Evolutionary conservation across 2,888 invertebrate genomes (phyloP).

Genomic region (Ophraella communa): DNA sequence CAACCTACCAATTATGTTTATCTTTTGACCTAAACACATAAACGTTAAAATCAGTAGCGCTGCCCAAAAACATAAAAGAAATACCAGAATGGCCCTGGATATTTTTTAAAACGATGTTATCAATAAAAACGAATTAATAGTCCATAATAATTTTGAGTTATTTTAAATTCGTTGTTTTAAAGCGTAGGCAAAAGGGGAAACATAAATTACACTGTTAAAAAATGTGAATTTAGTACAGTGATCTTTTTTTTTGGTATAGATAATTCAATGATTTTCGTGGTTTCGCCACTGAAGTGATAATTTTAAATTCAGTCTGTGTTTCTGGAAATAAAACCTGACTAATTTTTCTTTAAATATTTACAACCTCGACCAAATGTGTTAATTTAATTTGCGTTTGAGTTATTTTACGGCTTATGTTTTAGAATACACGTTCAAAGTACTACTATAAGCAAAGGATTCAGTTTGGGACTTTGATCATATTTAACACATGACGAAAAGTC

Average conservation of each 20-base stretch:
- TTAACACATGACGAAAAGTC: not conserved
- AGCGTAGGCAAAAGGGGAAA: too few species aligned
- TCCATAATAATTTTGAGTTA: not conserved
- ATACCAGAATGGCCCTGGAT: not conserved
- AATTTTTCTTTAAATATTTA: not conserved
- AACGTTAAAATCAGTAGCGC: constrained; percentile 11
- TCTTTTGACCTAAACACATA: constrained; percentile 20
- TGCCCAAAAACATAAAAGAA: not conserved
- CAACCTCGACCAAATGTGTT: not conserved
- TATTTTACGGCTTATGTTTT: not conserved
- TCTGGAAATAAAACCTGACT: not conserved
- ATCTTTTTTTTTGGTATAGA: not conserved
- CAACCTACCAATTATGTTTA: constrained; percentile 18
- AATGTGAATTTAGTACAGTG: too few species aligned
- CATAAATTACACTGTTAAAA: too few species aligned
- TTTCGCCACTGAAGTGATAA: not conserved
- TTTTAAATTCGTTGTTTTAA: too few species aligned
- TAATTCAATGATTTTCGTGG: not conserved
- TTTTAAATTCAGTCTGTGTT: not conserved
- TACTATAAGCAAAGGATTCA: not conserved
- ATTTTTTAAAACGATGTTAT: not conserved
- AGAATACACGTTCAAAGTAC: not conserved
- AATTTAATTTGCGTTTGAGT: constrained; percentile 1
- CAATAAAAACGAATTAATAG: not conserved
- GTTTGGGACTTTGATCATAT: not conserved